A percentile compares a stretch with the other conserved stretches of the same genome.
Conservation (phyloP, 35 echinoderm and acorn worm genomes). For the Amphiura filiformis region DNA sequence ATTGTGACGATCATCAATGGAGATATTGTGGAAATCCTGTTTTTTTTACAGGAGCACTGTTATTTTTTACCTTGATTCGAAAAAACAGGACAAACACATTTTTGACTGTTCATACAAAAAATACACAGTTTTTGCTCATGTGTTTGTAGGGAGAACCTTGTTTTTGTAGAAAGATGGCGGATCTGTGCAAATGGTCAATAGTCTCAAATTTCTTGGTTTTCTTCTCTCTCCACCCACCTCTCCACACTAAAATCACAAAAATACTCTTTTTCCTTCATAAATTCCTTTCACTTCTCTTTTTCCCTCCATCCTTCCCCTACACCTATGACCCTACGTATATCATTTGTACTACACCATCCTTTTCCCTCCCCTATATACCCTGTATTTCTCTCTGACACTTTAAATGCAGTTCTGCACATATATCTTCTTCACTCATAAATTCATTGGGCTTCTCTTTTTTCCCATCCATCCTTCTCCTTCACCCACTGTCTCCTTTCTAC, state of each 20-base stretch:
- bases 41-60: neutral
- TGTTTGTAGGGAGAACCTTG: neutral
- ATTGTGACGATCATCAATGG: no score
- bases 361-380: neutral
- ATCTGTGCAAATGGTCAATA: no score
- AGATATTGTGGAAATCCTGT: neutral
- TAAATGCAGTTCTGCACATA: no score
- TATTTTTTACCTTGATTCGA: neutral
- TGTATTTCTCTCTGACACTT: no score
- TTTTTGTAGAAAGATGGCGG: neutral
- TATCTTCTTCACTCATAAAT: no score
- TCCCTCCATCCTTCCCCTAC: no score
- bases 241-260: no score
- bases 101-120: neutral
- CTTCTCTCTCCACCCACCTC: neutral
- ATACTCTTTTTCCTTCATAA: no score
- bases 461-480: neutral
- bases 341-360: no score
- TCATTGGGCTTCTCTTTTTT: neutral
- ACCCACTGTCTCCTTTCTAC: no score
- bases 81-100: neutral
- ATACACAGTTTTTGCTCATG: neutral
- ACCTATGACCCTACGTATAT: no score
- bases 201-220: neutral
- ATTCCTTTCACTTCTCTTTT: no score